Evolutionary conservation across 2,113 vertebrate genomes (phyloP).

Genomic region (Chlorodrepanis virens): DNA sequence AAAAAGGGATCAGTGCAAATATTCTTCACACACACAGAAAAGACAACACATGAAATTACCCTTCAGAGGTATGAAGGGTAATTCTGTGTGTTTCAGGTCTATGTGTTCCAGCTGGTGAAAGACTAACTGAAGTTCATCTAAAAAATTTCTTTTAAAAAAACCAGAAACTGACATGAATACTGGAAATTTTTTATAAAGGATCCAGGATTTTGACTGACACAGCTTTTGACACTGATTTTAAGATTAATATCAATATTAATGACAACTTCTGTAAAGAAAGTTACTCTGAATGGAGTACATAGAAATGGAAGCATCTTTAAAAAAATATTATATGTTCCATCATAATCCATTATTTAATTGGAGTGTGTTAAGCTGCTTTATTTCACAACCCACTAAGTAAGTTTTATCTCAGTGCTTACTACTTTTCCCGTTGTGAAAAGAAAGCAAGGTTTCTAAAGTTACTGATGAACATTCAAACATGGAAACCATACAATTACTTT

Average conservation of each 20-base stretch:
- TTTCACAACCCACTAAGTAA: not conserved
- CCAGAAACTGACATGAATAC: not conserved
- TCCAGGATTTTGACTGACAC: not conserved
- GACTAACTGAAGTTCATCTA: not conserved
- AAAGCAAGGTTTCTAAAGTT: not conserved
- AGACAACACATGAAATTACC: not conserved
- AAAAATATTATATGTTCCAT: not conserved
- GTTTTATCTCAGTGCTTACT: not conserved
- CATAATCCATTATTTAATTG: not conserved
- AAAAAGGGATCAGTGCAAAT: not conserved
- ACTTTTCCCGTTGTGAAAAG: not conserved
- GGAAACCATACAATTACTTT: not conserved
- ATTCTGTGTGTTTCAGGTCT: too few species aligned
- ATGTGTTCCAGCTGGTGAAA: not conserved
- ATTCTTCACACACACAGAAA: not conserved
- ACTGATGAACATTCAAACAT: not conserved
- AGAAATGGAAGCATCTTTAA: not conserved
- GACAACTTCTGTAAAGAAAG: not conserved
- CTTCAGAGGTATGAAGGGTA: not conserved
- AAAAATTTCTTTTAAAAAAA: not conserved
- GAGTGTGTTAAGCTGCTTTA: not conserved
- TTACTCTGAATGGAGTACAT: not conserved
- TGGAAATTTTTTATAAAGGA: not conserved
- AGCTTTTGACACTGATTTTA: not conserved
- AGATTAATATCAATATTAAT: not conserved